These are phyloP conservation scores for Erpornis zantholeuca DNA, from an alignment of 2,113 vertebrate species.

Conservation along the genomic window DNA sequence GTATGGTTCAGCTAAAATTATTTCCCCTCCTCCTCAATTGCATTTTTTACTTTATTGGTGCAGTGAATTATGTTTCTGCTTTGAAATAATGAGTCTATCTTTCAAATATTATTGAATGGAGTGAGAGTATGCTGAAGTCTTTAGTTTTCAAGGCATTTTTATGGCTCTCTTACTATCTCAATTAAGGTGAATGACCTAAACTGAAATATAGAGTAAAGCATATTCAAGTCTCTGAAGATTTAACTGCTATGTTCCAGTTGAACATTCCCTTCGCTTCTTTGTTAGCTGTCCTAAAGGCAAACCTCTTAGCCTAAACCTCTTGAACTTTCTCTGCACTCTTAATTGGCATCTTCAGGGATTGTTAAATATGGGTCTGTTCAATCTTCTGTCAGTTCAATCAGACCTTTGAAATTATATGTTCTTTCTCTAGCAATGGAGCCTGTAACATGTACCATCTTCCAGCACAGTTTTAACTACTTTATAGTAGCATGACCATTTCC, in stretches of 20 bases:
- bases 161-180: not conserved
- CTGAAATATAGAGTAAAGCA: not conserved
- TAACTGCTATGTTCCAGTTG: not conserved
- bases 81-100: not conserved
- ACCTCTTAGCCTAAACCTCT: not conserved
- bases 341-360: not conserved
- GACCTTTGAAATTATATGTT: not conserved
- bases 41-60: not conserved
- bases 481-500: not conserved
- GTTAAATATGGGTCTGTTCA: not conserved
- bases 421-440: not conserved
- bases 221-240: not conserved
- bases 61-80: not conserved
- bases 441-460: not conserved
- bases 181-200: not conserved
- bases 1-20: not conserved
- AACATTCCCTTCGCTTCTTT: not conserved
- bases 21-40: not conserved
- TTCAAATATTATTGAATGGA: not conserved
- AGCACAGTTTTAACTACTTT: not conserved
- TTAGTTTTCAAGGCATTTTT: not conserved
- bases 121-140: not conserved
- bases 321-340: not conserved
- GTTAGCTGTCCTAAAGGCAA: not conserved
- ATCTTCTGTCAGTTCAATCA: not conserved